Conservation (phyloP, 2,888 invertebrate genomes). For the Tenthredo mesomela region DNA sequence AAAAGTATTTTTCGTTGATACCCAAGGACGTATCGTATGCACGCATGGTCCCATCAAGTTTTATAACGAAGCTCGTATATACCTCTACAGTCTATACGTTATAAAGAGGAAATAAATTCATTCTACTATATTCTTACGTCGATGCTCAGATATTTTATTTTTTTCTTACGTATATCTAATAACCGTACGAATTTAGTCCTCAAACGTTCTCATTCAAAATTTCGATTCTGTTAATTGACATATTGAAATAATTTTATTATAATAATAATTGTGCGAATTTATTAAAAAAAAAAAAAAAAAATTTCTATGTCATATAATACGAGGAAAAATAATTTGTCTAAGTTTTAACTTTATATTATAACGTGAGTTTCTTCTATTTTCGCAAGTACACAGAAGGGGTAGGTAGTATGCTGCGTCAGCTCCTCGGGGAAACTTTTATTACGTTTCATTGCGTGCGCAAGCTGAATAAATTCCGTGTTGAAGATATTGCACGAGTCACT, state of each 20-base stretch:
- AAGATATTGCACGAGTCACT: neutral
- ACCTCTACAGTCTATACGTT: too few relatives aligned
- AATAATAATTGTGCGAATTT: neutral
- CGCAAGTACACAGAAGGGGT: conserved; percentile 31
- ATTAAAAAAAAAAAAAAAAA: too few relatives aligned
- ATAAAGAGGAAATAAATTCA: neutral
- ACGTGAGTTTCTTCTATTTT: neutral
- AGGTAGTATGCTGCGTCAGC: conserved; percentile 26
- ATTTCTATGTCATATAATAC: neutral
- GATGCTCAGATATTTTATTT: neutral
- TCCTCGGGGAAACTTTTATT: conserved; percentile 19
- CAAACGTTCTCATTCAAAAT: neutral
- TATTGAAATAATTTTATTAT: neutral
- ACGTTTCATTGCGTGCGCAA: conserved; percentile 37
- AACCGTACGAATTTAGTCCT: neutral
- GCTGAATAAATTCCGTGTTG: conserved; percentile 23
- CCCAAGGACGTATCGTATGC: neutral
- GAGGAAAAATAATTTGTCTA: neutral
- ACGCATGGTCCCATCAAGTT: neutral
- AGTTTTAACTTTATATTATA: too few relatives aligned
- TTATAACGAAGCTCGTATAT: too few relatives aligned
- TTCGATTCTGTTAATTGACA: neutral
- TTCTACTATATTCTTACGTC: neutral
- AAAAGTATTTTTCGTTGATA: neutral
- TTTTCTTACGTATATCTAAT: neutral